Conservation (phyloP, 2,113 vertebrate genomes). For the Lutjanus erythropterus region DNA sequence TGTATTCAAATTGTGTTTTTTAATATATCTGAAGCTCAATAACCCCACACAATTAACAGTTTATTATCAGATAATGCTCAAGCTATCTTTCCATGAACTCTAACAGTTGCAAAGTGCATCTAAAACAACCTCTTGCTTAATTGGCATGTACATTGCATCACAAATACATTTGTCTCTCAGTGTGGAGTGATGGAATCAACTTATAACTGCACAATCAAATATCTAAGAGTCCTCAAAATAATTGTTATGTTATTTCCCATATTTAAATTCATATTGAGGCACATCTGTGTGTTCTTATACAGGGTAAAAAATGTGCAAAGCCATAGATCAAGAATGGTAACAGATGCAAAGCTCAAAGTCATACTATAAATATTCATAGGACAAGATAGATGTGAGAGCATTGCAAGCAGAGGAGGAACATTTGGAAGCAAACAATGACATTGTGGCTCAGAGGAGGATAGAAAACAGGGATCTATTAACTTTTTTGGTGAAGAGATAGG, state of each 20-base stretch:
- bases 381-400: background rate
- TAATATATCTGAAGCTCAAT: constrained; percentile 41
- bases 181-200: constrained; percentile 2
- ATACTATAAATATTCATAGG: constrained; percentile 23
- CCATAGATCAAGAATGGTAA: constrained; percentile 37
- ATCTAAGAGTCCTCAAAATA: background rate
- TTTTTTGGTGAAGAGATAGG: constrained; percentile 18
- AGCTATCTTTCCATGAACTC: constrained; percentile 19
- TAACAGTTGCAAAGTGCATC: constrained; percentile 58
- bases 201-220: constrained; percentile 25
- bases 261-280: constrained; percentile 14
- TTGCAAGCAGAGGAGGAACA: background rate
- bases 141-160: constrained; percentile 22
- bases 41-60: constrained; percentile 35
- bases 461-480: background rate
- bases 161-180: constrained; percentile 8
- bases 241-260: background rate
- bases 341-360: constrained; percentile 36
- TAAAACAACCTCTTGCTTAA: constrained; percentile 53
- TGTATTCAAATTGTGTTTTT: constrained; percentile 62
- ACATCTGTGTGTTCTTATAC: constrained; percentile 24
- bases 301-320: constrained; percentile 48
- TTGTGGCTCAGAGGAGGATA: constrained; percentile 13
- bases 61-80: constrained; percentile 22
- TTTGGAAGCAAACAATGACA: constrained; percentile 18